These are phyloP conservation scores for Parnassius orleans DNA, from an alignment of 2,888 invertebrate species.

Conservation along the genomic window DNA sequence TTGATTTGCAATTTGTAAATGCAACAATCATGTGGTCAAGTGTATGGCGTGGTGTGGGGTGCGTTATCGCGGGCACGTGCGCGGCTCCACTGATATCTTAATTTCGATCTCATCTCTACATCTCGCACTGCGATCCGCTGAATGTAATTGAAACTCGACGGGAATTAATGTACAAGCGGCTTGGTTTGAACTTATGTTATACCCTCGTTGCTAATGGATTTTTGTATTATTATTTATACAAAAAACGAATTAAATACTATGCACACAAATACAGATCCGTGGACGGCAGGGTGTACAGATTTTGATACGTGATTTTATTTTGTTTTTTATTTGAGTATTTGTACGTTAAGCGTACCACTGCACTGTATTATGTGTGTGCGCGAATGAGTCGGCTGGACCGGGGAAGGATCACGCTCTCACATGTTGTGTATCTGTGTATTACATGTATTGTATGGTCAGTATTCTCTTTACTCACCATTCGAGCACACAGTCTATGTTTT, in stretches of 20 bases:
- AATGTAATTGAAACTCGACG: conserved; percentile 23
- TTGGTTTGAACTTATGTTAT: neutral
- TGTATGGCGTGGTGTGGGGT: neutral
- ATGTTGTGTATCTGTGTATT: too few species aligned
- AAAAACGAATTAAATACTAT: conserved; percentile 9
- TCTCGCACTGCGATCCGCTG: conserved; percentile 6
- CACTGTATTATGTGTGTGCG: too few species aligned
- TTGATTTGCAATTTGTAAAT: neutral
- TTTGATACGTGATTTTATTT: too few species aligned
- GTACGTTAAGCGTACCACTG: too few species aligned
- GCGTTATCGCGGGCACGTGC: conserved; percentile 13
- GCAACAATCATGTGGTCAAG: conserved; percentile 11
- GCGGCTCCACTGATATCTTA: conserved; percentile 18
- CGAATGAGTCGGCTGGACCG: too few species aligned
- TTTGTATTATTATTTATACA: neutral
- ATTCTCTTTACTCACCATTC: too few species aligned
- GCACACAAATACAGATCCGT: neutral
- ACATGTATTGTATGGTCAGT: too few species aligned
- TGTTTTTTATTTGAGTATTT: too few species aligned
- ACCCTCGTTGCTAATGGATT: neutral
- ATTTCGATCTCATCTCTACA: conserved; percentile 19
- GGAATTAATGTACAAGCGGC: conserved; percentile 12
- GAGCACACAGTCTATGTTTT: too few species aligned
- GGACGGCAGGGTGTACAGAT: too few species aligned
- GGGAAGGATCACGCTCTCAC: too few species aligned